These are phyloP conservation scores for Zeus faber DNA, from an alignment of 2,113 vertebrate genomes.

Conservation along the genomic window DNA sequence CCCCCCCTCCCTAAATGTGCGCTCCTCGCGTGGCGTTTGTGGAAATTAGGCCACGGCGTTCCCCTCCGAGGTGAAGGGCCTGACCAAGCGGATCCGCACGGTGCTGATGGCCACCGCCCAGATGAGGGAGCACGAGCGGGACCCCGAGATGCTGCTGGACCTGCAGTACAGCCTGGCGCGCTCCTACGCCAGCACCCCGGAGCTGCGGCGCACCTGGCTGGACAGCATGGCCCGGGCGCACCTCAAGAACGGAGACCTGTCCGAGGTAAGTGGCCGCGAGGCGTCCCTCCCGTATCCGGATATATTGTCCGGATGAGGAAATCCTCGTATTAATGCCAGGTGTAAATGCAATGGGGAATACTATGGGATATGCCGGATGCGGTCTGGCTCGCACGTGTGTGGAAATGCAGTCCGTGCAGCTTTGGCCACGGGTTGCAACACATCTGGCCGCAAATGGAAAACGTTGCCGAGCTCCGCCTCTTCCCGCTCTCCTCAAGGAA, in stretches of 20 bases:
- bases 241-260: constrained; percentile 91
- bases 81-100: constrained; percentile 94
- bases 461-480: too few relatives aligned
- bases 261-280: constrained; percentile 78
- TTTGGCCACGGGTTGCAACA: too few relatives aligned
- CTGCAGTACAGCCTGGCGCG: constrained; percentile 96
- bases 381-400: too few relatives aligned
- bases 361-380: too few relatives aligned
- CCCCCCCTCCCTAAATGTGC: too few relatives aligned
- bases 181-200: constrained; percentile 95
- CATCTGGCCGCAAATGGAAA: too few relatives aligned
- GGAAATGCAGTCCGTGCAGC: too few relatives aligned
- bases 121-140: constrained; percentile 95
- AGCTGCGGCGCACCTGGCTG: constrained; percentile 94
- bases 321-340: too few relatives aligned
- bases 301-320: too few relatives aligned
- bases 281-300: too few relatives aligned
- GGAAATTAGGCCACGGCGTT: constrained; percentile 84
- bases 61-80: constrained; percentile 91
- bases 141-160: constrained; percentile 95
- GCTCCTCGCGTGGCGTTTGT: neutral
- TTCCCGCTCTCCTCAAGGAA: too few relatives aligned
- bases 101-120: constrained; percentile 98
- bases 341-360: too few relatives aligned
- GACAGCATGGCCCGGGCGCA: constrained; percentile 98